Percentiles rank a stretch among this genome's conserved stretches.
These are phyloP conservation scores for Boulengeromyrus knoepffleri DNA, from an alignment of 2,113 vertebrate species.

Conservation along the genomic window DNA sequence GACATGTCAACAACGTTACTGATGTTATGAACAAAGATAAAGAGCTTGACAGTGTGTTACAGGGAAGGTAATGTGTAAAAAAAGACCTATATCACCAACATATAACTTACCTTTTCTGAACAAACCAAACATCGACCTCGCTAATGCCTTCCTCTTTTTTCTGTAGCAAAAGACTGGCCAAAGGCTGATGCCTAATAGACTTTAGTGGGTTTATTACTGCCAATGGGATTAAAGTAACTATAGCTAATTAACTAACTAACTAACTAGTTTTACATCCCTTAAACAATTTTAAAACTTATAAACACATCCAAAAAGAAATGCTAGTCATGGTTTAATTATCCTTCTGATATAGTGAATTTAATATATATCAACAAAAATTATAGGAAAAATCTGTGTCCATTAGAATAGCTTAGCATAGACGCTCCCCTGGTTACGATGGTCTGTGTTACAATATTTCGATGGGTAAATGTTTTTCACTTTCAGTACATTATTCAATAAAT, in stretches of 20 bases:
- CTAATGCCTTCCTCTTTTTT: neutral
- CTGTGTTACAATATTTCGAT: no score
- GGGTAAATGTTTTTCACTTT: no score
- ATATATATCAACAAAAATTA: neutral
- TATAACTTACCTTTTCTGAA: conserved; percentile 76
- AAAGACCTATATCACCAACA: conserved; percentile 62
- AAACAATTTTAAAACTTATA: neutral
- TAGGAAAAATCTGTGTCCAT: neutral
- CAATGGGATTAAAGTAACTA: neutral
- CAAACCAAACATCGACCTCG: neutral
- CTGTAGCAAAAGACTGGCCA: neutral
- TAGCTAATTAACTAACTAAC: neutral
- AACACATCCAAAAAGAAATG: conserved; percentile 20
- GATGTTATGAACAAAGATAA: conserved; percentile 60
- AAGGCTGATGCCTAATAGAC: neutral
- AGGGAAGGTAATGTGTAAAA: conserved; percentile 54
- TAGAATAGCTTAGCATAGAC: neutral
- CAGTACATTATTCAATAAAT: no score
- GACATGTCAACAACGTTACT: conserved; percentile 70
- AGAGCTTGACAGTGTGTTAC: conserved; percentile 42
- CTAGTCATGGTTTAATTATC: neutral
- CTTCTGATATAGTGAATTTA: conserved; percentile 42
- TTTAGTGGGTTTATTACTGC: neutral
- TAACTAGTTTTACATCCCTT: neutral
- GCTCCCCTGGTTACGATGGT: no score